Conservation (phyloP, 53 echinoderm and acorn worm species). For the Pentamera pediparva region DNA sequence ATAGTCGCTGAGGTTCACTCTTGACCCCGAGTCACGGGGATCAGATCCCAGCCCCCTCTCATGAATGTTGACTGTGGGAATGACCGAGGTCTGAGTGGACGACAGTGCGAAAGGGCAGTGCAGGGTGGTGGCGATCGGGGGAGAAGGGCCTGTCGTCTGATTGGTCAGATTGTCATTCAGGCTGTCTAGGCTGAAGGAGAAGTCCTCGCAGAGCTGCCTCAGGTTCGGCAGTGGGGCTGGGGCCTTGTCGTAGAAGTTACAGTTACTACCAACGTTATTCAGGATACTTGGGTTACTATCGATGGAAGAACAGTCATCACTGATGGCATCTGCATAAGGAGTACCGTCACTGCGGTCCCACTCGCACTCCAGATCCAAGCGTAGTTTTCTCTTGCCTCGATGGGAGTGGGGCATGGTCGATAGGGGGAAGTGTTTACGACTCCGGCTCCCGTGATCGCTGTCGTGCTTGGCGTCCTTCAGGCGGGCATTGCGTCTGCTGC, state of each 20-base stretch:
- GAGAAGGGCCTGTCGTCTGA: slow-evolving; percentile 18
- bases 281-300: slow-evolving; percentile 26
- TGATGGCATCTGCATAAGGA: slow-evolving; percentile 11
- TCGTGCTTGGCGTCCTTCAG: slow-evolving; percentile 1
- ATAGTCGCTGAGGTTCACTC: slow-evolving; percentile 21
- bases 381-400: slow-evolving; percentile 31
- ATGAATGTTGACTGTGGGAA: slow-evolving; percentile 12
- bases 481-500: not conserved
- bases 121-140: slow-evolving; percentile 4
- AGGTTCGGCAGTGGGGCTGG: slow-evolving; percentile 3
- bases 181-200: slow-evolving; percentile 91
- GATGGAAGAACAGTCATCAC: slow-evolving; percentile 17
- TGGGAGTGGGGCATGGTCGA: slow-evolving; percentile 28
- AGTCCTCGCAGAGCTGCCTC: slow-evolving; percentile 44
- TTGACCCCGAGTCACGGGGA: slow-evolving; percentile 30
- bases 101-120: slow-evolving; percentile 15
- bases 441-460: not conserved
- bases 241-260: not conserved
- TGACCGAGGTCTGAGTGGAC: not conserved
- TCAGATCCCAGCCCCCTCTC: slow-evolving; percentile 30
- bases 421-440: slow-evolving; percentile 26
- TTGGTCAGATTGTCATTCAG: slow-evolving; percentile 86
- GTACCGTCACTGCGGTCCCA: slow-evolving; percentile 9
- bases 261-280: not conserved
- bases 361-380: slow-evolving; percentile 14